Percentiles rank a stretch among this genome's conserved stretches.
Conservation (phyloP, 2,113 vertebrate genomes). For the Forbesichthys agassizii region DNA sequence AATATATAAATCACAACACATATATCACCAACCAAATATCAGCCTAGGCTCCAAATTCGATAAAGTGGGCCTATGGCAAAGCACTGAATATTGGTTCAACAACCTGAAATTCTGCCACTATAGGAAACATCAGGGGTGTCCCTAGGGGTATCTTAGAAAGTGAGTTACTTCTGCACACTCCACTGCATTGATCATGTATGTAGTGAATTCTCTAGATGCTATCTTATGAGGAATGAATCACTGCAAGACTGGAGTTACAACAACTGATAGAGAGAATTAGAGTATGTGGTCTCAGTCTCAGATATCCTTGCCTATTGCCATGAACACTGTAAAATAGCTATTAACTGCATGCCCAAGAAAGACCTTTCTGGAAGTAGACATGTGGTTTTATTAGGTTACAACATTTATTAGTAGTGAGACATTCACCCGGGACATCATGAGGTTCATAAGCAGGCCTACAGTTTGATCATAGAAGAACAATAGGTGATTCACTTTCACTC, state of each 20-base stretch:
- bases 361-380: constrained; percentile 11
- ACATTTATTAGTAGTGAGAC: background rate
- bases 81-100: too few relatives aligned
- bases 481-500: constrained; percentile 1
- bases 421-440: background rate
- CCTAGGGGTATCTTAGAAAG: too few relatives aligned
- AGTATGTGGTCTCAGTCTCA: too few relatives aligned
- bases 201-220: background rate
- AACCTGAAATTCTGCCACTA: too few relatives aligned
- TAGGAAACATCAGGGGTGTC: too few relatives aligned
- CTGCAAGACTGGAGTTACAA: background rate
- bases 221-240: background rate
- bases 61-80: too few relatives aligned
- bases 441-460: background rate
- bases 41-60: too few relatives aligned
- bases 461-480: background rate
- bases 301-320: background rate
- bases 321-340: background rate
- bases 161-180: too few relatives aligned
- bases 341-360: background rate
- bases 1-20: too few relatives aligned
- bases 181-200: background rate
- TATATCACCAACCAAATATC: too few relatives aligned
- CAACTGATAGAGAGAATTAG: too few relatives aligned
- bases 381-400: background rate